Conservation (phyloP, 2,888 invertebrate genomes). For the Exephanes ischioxanthus region DNA sequence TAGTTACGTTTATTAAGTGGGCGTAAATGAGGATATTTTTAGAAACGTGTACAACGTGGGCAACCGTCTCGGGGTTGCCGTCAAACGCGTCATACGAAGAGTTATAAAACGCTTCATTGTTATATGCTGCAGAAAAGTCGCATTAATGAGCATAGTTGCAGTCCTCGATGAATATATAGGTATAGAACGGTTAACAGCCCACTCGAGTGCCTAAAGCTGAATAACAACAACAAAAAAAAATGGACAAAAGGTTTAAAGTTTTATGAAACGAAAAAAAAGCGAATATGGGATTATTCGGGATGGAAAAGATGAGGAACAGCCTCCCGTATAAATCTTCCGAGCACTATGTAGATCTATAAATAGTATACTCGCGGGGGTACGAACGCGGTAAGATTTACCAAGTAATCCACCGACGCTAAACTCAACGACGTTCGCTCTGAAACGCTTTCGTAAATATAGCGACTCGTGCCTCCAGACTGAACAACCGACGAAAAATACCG, state of each 20-base stretch:
- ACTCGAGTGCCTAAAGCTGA: background rate
- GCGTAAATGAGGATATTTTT: background rate
- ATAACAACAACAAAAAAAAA: background rate
- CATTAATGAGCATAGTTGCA: background rate
- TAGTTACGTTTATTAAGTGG: background rate
- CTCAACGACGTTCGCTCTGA: conserved; percentile 41
- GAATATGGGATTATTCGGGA: background rate
- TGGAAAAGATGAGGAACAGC: conserved; percentile 28
- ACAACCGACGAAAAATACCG: conserved; percentile 9
- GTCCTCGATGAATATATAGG: background rate
- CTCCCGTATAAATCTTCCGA: conserved; percentile 43
- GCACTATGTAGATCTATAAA: conserved; percentile 60
- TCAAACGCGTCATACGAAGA: background rate
- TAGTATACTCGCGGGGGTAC: conserved; percentile 17
- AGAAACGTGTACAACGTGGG: background rate
- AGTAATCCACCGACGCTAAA: conserved; percentile 55
- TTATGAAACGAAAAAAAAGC: background rate
- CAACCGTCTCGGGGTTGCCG: background rate
- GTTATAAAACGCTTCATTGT: background rate
- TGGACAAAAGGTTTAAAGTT: background rate
- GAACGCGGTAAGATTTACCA: conserved; percentile 19
- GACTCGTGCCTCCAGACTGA: background rate
- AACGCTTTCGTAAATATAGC: conserved; percentile 60
- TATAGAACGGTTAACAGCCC: background rate
- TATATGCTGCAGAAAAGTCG: background rate